Evolutionary conservation across 2,113 vertebrate genomes (phyloP), one percentile per base, ranked within the genome.

Genomic region (Oreocharis arfaki): DNA sequence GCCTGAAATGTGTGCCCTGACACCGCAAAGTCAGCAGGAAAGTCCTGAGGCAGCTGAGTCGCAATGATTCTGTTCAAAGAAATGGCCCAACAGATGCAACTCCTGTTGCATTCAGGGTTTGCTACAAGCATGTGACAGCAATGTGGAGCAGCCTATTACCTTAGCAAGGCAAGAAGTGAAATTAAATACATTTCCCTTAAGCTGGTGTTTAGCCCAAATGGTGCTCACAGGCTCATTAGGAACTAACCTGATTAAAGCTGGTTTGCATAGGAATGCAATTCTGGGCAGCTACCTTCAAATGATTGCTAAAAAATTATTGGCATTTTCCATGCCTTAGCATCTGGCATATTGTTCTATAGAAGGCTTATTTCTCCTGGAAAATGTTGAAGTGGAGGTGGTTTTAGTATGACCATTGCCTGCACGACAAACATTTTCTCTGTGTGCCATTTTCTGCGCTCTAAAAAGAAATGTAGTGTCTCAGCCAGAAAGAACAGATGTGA

Each of bases 401-500:
- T 95, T 79, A 87, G 77, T 42, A 83, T 59, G 74, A 67, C 50
- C 0, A 3, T 77, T 89, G 52, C 77, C 70, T 76, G 81, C 80
- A 61, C 52, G 65, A 73, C 74, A 87, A 85, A 77, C 57, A 49
- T 85, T 91, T 91, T 95, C 63, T 92, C 46, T 24, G 5, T 73
- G 37, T 87, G 94, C 89, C 74, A 35, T 95, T 93, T 96, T 83
- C 91, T 80, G 87, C 50, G 81, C 86, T 89, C 89, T 68, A 85
- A 33, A 94, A 94, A 92, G 94, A 90, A 97, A 87, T 53, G 56
- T 47, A 16, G 6, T 20, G 13, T 67, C 75, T 95, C 77, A 63
- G 90, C 89, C 84, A 97, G 93, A 41, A 87, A 77, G 92, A 97
- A 83, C 95, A 97, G 94, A 96, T 97, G 96, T 87, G 64, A 47